Base-by-base conservation (phyloP, 2,888 invertebrate species). In the Drosophila meridiana region DNA sequence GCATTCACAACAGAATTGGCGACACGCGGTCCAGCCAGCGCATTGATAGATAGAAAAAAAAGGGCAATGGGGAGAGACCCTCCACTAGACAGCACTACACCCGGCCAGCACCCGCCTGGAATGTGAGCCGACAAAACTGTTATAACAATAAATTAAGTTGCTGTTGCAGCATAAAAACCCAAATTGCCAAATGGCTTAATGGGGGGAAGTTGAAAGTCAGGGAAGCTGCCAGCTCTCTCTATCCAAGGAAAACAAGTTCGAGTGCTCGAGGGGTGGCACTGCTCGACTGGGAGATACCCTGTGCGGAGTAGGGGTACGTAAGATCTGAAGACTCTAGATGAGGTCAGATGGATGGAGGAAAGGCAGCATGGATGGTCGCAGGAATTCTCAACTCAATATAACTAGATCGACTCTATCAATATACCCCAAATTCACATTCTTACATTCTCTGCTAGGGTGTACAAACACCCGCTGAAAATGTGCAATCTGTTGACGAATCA, bases 141-240 rank as follows among this genome's bases (percentile, higher is more conserved):
- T 80, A 78, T 82, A 78, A 87, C 86, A 80, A 89, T 87, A 87
- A 87, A 89, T 87, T 87, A 83, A 82, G 89, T 84, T 87, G 85
- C 88, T 84, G 87, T 77, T 86, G 84, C 87, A 82, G 84, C 84
- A 87, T 84, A 87, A 85, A 79, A 78, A 76, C 78, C 80, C 72
- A 81, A 79, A 83, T 75, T 82, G 71, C 69, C 84, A 82, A 83
- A 73, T 85, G 83, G 80, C 81, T 70, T 50, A 71, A 76, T 14
- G 62, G 68, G 43, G 36, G 13, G 9, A 32, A 28, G 30, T 45
- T 47, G 11, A 28, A 7, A 52, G 52, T 26, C 52, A 14, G 9
- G 8, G n/a, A 11, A 20, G 53, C 30, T 5, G 4, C 34, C 26
- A 9, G 40, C 11, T 11, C 42, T 3, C 42, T 42, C 40, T 56